Conservation (phyloP, 2,113 vertebrate genomes). For the Siniperca knerii region DNA sequence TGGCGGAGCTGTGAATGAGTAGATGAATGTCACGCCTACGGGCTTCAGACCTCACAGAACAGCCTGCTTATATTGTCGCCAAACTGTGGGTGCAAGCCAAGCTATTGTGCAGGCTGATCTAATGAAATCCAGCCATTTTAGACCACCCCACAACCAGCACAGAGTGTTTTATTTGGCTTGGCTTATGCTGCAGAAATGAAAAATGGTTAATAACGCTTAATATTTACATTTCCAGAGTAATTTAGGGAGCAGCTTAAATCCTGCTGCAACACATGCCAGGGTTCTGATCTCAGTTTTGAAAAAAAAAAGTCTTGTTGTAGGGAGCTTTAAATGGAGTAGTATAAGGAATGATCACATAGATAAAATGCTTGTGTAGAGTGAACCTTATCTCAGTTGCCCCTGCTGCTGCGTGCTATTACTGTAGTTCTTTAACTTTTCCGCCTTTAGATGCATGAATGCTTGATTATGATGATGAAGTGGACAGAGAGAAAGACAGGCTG, state of each 20-base stretch:
- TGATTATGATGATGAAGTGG: conserved; percentile 51
- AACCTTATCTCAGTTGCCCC: conserved; percentile 7
- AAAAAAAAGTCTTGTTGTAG: background rate
- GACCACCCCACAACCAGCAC: background rate
- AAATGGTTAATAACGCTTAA: conserved; percentile 37
- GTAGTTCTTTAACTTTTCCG: background rate
- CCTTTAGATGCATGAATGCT: conserved; percentile 14
- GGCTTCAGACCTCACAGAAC: conserved; percentile 47
- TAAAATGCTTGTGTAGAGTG: background rate
- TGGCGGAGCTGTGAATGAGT: conserved; percentile 65
- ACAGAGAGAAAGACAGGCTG: conserved; percentile 11
- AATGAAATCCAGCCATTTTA: conserved; percentile 51
- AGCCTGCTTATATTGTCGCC: conserved; percentile 61
- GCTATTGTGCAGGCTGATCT: conserved; percentile 32
- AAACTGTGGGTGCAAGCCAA: conserved; percentile 28
- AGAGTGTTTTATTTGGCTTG: conserved; percentile 25
- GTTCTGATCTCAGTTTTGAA: conserved; percentile 1
- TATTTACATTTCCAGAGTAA: conserved; percentile 32
- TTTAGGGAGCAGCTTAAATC: conserved; percentile 21
- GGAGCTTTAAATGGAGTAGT: conserved; percentile 1
- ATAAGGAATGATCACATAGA: conserved; percentile 10
- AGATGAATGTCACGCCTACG: conserved; percentile 69
- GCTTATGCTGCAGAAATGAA: conserved; percentile 29
- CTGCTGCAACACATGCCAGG: background rate
- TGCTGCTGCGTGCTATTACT: background rate